Conservation (phyloP, 1,140 invertebrate species). For the Zeugodacus cucurbitae region DNA sequence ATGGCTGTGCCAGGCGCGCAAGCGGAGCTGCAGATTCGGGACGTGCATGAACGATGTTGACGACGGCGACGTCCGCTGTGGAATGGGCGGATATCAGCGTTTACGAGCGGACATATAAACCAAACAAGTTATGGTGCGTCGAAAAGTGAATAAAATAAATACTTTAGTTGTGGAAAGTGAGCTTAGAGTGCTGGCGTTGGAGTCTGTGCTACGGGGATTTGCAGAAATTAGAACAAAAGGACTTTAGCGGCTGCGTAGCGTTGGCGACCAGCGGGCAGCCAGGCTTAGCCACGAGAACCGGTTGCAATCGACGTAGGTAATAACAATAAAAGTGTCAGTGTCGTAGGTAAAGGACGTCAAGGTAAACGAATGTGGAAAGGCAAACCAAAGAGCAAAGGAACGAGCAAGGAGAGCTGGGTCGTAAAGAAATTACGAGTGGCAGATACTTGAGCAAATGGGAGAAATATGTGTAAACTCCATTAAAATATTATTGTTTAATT, state of each 20-base stretch:
- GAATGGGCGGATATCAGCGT: conserved; percentile 32
- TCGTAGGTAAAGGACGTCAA: conserved; percentile 31
- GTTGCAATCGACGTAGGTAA: not conserved
- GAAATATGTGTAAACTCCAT: not conserved
- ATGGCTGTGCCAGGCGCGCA: not conserved
- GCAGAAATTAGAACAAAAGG: conserved; percentile 27
- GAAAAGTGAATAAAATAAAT: conserved; percentile 26
- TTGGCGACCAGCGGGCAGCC: not conserved
- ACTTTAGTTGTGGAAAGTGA: not conserved
- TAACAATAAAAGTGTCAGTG: conserved; percentile 30
- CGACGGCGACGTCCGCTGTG: not conserved
- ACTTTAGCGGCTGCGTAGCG: not conserved
- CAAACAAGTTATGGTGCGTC: conserved; percentile 24
- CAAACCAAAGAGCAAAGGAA: not conserved
- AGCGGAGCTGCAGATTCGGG: not conserved
- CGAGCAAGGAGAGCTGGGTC: not conserved
- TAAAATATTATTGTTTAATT: too few species aligned
- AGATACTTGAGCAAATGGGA: not conserved
- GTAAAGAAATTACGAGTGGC: not conserved
- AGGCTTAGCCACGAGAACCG: not conserved
- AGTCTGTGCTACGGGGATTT: not conserved
- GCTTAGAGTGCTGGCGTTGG: not conserved
- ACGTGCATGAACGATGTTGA: not conserved
- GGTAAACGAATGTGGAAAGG: not conserved
- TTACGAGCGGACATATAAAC: conserved; percentile 17